Evolutionary conservation across 1,140 invertebrate genomes (phyloP).

Genomic region (Papilio dardanus): DNA sequence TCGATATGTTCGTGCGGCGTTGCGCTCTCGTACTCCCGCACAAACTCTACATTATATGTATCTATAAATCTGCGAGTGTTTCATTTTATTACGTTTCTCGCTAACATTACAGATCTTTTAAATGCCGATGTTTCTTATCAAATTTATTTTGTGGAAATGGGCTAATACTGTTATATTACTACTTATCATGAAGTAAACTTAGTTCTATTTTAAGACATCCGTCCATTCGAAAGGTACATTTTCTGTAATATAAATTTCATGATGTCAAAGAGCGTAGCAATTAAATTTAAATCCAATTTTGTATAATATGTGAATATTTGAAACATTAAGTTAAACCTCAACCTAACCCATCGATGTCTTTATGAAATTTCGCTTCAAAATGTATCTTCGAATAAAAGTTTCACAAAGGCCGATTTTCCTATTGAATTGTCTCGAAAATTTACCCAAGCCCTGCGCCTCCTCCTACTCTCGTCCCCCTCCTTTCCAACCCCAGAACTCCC

Average conservation of each 20-base stretch:
- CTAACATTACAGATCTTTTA: constrained; percentile 56
- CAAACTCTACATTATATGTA: constrained; percentile 64
- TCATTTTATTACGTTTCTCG: constrained; percentile 71
- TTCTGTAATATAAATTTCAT: neutral
- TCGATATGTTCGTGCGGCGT: constrained; percentile 66
- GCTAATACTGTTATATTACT: neutral
- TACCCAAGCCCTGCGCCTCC: constrained; percentile 47
- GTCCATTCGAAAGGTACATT: too few species aligned
- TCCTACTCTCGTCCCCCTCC: constrained; percentile 15
- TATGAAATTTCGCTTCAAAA: constrained; percentile 47
- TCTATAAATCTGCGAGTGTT: constrained; percentile 74
- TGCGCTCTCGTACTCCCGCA: constrained; percentile 59
- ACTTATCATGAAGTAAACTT: neutral
- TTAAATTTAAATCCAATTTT: neutral
- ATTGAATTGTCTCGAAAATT: constrained; percentile 76
- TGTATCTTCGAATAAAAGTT: constrained; percentile 64
- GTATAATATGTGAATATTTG: neutral
- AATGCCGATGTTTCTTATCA: constrained; percentile 38
- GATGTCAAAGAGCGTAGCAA: neutral
- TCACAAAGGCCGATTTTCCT: constrained; percentile 77
- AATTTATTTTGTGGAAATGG: neutral
- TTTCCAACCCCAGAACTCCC: constrained; percentile 25
- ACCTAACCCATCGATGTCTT: constrained; percentile 28
- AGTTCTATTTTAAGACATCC: neutral
- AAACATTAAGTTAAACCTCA: neutral